Evolutionary conservation across 2,113 vertebrate genomes (phyloP), one percentile per base, ranked within the genome.

Genomic region (Microcebus murinus): DNA sequence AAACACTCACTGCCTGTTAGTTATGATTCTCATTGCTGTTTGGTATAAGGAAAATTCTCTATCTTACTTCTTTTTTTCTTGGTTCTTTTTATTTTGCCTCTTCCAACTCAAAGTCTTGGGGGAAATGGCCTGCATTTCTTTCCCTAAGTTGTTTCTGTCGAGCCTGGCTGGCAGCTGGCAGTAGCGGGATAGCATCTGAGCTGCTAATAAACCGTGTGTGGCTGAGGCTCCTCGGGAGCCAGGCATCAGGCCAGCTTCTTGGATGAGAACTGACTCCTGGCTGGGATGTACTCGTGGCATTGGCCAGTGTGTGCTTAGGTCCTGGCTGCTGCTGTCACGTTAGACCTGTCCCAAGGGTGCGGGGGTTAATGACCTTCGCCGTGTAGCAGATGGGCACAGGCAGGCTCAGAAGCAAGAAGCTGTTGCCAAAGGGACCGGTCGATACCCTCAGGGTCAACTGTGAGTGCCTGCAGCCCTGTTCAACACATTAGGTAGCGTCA

Each of bases 71-170:
- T 86, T 57, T 36, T 36, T n/a, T 21, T 77, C 45, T 81, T 67
- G 17, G 12, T 77, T 96, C 42, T 97, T 95, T 21, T 82, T 52
- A 65, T 52, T 80, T 87, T 65, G 8, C 34, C 21, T 94, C 88
- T 91, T 39, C 57, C 80, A 65, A 91, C 21, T 86, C 39, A 59
- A 96, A 90, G 34, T 85, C 81, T 82, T 63, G 55, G 88, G 18
- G 84, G 80, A 3, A 79, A 55, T 70, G 87, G 25, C 83, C 9
- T 27, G 23, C 14, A 20, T 90, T 76, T 95, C 59, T 89, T 65
- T 36, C 57, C 25, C 31, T 52, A 36, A 42, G 42, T 36, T 87
- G 27, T 85, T 87, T 92, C 27, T 83, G 10, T 23, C 18, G 23
- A 95, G 55, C n/a, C 31, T 74, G 57, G n/a, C 50, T 71, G 71